Percentiles rank a stretch among this genome's conserved stretches.
These are phyloP conservation scores for Strigamia crassipes DNA, from an alignment of 2,888 invertebrate genomes.

Conservation along the genomic window DNA sequence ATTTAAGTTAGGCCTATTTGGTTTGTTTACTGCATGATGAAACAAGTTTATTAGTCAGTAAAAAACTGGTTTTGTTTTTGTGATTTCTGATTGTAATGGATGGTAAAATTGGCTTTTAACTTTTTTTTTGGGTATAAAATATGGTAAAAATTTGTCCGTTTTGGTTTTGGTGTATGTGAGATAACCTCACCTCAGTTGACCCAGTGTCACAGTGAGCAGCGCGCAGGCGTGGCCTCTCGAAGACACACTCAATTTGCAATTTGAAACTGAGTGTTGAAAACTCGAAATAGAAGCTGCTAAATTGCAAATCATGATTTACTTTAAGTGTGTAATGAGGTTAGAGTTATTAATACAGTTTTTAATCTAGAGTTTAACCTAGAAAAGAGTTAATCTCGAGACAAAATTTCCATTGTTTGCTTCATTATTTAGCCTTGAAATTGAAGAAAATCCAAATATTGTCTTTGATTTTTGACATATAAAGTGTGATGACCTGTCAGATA, in stretches of 20 bases:
- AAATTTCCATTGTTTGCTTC: background rate
- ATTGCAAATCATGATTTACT: background rate
- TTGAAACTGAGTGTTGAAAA: background rate
- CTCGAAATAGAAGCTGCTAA: background rate
- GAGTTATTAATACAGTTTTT: background rate
- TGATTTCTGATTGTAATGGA: too few relatives aligned
- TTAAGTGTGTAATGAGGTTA: slow-evolving; percentile 18
- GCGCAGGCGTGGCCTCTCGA: background rate
- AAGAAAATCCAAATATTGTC: background rate
- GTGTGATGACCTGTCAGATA: slow-evolving; percentile 4
- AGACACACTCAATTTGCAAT: background rate
- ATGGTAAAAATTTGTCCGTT: background rate
- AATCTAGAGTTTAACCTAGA: background rate
- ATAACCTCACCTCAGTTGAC: slow-evolving; percentile 34
- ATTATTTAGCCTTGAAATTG: background rate
- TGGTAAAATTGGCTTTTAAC: too few relatives aligned
- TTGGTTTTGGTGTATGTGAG: background rate
- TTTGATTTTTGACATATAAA: background rate
- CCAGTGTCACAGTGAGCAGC: slow-evolving; percentile 5
- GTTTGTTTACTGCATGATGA: too few relatives aligned
- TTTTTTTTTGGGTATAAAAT: background rate
- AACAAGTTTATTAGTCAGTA: too few relatives aligned
- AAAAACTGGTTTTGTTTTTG: too few relatives aligned
- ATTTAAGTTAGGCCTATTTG: too few relatives aligned
- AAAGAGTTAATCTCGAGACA: background rate